Percentiles rank a stretch among this genome's conserved stretches.
phyloP scores from a whole-genome alignment of 2,113 vertebrate genomes.

The Vimba vimba region DNA sequence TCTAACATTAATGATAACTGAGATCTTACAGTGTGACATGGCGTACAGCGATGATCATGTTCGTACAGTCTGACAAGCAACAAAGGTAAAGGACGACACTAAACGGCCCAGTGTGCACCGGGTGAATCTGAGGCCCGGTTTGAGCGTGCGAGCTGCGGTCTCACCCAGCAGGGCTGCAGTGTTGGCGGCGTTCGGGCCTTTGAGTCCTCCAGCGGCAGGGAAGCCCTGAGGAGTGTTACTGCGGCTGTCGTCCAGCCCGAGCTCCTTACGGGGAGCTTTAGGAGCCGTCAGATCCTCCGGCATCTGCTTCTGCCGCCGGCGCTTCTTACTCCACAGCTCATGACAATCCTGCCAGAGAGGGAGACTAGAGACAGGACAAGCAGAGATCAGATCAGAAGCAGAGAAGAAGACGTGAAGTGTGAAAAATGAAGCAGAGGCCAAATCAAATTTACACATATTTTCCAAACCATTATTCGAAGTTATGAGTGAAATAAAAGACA shows the following conservation, averaged over 20 bases:
- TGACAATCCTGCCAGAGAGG: conserved; percentile 99
- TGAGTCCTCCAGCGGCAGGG: conserved; percentile 81
- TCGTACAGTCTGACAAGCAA: too few relatives aligned
- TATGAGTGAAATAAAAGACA: too few relatives aligned
- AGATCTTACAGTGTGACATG: too few relatives aligned
- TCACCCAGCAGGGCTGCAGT: conserved; percentile 72
- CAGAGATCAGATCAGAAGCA: neutral
- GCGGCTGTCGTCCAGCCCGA: conserved; percentile 94
- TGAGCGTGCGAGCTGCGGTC: conserved; percentile 1
- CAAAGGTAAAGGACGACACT: too few relatives aligned
- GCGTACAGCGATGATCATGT: too few relatives aligned
- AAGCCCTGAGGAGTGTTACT: conserved; percentile 94
- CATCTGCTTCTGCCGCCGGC: conserved; percentile 96
- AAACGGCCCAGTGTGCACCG: too few relatives aligned
- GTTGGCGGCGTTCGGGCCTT: conserved; percentile 81
- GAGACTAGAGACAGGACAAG: conserved; percentile 5
- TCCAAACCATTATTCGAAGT: too few relatives aligned
- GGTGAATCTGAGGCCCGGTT: too few relatives aligned
- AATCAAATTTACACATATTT: neutral
- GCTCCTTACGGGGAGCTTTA: conserved; percentile 93
- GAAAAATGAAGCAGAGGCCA: neutral
- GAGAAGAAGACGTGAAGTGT: too few relatives aligned
- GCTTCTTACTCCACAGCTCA: conserved; percentile 98
- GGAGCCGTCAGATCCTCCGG: conserved; percentile 85
- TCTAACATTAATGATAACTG: too few relatives aligned